Conservation (phyloP, 2,113 vertebrate species). For the Oncorhynchus gorbuscha region DNA sequence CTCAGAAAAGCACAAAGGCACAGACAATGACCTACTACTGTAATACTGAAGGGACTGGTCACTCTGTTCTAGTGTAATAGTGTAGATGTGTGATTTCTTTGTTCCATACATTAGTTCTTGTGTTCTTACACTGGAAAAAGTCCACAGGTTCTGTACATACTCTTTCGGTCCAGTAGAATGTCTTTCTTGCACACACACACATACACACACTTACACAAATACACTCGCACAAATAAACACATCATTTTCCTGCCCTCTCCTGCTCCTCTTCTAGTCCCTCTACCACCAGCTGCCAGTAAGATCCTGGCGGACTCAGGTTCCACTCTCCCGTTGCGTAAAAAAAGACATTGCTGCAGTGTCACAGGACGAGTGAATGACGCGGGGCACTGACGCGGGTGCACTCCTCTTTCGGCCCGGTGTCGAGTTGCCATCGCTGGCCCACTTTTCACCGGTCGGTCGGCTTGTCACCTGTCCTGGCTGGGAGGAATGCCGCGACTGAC, state of each 20-base stretch:
- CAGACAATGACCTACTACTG: not conserved
- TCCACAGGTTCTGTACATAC: not conserved
- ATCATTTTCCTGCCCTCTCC: conserved; percentile 47
- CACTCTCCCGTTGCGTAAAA: conserved; percentile 72
- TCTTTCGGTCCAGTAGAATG: not conserved
- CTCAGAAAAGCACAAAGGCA: not conserved
- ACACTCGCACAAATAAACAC: conserved; percentile 21
- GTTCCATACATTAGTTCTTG: no score
- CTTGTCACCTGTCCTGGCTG: conserved; percentile 59
- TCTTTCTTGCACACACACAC: not conserved
- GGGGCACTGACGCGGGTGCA: conserved; percentile 56
- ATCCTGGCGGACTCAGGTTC: conserved; percentile 72
- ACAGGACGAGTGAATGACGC: conserved; percentile 74
- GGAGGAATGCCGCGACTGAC: conserved; percentile 73
- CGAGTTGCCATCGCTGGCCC: conserved; percentile 71
- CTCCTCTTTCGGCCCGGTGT: conserved; percentile 67
- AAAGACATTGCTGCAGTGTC: conserved; percentile 79
- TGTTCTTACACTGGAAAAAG: not conserved
- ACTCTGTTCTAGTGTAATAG: no score
- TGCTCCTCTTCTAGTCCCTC: conserved; percentile 55
- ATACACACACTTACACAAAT: not conserved
- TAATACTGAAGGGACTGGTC: no score
- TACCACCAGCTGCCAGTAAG: conserved; percentile 63
- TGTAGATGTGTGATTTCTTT: no score
- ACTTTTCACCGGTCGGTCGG: conserved; percentile 59